These are phyloP conservation scores for Eulacestoma nigropectus DNA, from an alignment of 2,113 vertebrate genomes.

Conservation along the genomic window DNA sequence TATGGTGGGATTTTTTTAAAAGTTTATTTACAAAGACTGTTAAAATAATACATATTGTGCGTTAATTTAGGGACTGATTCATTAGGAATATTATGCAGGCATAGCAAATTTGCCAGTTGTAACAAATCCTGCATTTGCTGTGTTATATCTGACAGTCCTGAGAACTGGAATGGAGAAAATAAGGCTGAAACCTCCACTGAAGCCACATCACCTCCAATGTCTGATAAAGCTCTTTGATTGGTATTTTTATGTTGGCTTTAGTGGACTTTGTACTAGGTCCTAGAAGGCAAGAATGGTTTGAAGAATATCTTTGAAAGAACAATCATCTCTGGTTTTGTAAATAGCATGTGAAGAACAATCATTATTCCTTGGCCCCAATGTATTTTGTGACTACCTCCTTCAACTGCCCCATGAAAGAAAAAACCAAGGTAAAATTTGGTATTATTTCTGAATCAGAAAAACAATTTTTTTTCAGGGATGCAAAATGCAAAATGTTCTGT, in stretches of 20 bases:
- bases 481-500: not conserved
- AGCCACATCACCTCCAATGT: not conserved
- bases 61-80: constrained; percentile 26
- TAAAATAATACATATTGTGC: constrained; percentile 21
- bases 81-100: not conserved
- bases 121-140: not conserved
- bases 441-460: not conserved
- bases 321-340: not conserved
- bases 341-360: not conserved
- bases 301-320: not conserved
- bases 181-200: constrained; percentile 14
- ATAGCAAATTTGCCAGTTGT: not conserved
- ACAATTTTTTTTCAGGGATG: not conserved
- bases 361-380: not conserved
- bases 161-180: constrained; percentile 12
- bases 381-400: not conserved
- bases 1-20: not conserved
- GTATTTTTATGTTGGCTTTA: not conserved
- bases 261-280: not conserved
- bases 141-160: not conserved
- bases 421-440: not conserved
- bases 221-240: not conserved
- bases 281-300: constrained; percentile 26
- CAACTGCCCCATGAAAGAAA: not conserved
- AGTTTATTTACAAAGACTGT: constrained; percentile 4